Evolutionary conservation across 2,797 vertebrate species (phyloP).

Genomic region (Synaphobranchus kaupii): DNA sequence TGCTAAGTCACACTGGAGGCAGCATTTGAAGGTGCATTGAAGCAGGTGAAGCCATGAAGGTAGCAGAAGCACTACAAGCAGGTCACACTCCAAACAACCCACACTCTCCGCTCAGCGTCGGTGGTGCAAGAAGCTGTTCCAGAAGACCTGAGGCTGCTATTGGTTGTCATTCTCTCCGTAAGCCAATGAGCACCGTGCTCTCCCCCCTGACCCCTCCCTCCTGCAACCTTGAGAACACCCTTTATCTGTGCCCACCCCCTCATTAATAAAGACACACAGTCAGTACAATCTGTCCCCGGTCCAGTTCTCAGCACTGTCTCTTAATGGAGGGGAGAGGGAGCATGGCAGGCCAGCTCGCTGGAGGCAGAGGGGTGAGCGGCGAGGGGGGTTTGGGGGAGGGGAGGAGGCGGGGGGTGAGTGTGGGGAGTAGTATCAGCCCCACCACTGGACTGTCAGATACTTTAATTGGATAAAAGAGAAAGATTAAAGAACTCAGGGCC

Average conservation of each 20-base stretch:
- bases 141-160: background rate
- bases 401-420: background rate
- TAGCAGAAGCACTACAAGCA: background rate
- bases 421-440: background rate
- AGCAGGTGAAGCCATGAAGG: background rate
- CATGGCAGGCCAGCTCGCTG: background rate
- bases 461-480: slow-evolving; percentile 52
- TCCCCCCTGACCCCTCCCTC: background rate
- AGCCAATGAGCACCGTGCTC: background rate
- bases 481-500: slow-evolving; percentile 48
- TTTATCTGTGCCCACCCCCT: background rate
- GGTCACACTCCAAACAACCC: background rate
- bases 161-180: background rate
- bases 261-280: background rate
- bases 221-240: background rate
- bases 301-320: background rate
- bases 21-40: slow-evolving; percentile 12
- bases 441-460: slow-evolving; percentile 37
- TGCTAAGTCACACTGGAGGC: slow-evolving; percentile 21
- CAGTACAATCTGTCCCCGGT: background rate
- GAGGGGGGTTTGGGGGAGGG: background rate
- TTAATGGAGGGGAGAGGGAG: background rate
- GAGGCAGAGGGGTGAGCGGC: background rate
- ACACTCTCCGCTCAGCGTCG: background rate
- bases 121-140: background rate